Evolutionary conservation across 2,888 invertebrate genomes (phyloP).

Genomic region (Buathra laborator): DNA sequence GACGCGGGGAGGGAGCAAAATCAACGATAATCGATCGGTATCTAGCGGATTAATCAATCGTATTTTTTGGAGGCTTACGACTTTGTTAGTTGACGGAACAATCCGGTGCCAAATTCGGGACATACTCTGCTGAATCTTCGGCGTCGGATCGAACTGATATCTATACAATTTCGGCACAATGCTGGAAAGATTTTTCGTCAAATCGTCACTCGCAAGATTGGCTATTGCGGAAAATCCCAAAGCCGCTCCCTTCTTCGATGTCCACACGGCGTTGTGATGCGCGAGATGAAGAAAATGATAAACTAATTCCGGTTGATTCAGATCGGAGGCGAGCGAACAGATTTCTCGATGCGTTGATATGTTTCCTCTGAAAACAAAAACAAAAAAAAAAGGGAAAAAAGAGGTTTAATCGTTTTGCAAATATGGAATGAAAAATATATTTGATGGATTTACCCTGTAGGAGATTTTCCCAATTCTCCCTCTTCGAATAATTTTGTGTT

Average conservation of each 20-base stretch:
- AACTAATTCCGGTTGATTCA: slow-evolving; percentile 97
- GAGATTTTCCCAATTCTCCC: slow-evolving; percentile 94
- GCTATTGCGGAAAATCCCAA: slow-evolving; percentile 97
- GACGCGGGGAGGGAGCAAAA: not conserved
- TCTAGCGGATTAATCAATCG: slow-evolving; percentile 32
- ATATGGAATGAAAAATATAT: not conserved
- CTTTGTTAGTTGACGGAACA: slow-evolving; percentile 94
- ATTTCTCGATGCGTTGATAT: slow-evolving; percentile 97
- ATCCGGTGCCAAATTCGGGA: slow-evolving; percentile 97
- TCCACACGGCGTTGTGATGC: slow-evolving; percentile 97
- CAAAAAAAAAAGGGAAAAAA: slow-evolving; percentile 14
- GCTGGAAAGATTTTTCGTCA: slow-evolving; percentile 92
- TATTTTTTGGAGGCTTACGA: slow-evolving; percentile 86
- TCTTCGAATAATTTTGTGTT: slow-evolving; percentile 96
- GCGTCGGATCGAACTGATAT: slow-evolving; percentile 97
- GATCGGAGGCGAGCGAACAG: slow-evolving; percentile 96
- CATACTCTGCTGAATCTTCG: slow-evolving; percentile 97
- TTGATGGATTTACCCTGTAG: slow-evolving; percentile 90
- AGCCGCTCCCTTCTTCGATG: slow-evolving; percentile 97
- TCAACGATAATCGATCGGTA: slow-evolving; percentile 28
- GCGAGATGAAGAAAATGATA: slow-evolving; percentile 98
- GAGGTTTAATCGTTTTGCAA: not conserved
- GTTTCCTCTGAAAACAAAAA: slow-evolving; percentile 88
- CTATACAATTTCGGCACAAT: slow-evolving; percentile 95
- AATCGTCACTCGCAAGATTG: slow-evolving; percentile 92